phyloP scores from a whole-genome alignment of 2,113 vertebrate genomes.

The Myiagra hebetior region DNA sequence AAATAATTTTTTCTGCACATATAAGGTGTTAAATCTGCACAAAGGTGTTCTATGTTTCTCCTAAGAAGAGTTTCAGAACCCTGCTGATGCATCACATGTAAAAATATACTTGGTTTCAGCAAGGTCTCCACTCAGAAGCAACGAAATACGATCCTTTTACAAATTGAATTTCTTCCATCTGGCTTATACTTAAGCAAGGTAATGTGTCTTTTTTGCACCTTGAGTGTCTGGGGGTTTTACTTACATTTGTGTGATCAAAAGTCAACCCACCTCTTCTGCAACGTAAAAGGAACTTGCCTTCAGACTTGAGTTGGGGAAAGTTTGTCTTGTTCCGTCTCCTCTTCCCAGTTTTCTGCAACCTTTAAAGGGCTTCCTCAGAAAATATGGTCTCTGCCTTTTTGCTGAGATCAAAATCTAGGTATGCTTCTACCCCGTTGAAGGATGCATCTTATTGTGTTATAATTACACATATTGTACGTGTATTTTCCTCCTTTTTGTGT shows the following conservation, averaged over 20 bases:
- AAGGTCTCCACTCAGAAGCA: neutral
- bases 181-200: neutral
- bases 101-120: constrained; percentile 25
- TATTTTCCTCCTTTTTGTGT: neutral
- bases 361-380: neutral
- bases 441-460: neutral
- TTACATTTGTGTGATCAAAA: neutral
- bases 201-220: neutral
- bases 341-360: neutral
- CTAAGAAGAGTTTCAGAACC: neutral
- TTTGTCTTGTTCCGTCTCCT: neutral
- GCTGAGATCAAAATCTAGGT: neutral
- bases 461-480: neutral
- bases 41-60: neutral
- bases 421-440: neutral
- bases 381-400: neutral
- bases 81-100: neutral
- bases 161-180: neutral
- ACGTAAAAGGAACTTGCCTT: neutral
- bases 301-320: neutral
- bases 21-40: neutral
- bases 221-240: neutral
- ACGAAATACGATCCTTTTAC: neutral
- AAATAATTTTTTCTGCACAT: neutral
- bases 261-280: neutral